Percentiles rank a stretch among this genome's conserved stretches.
Evolutionary conservation across 2,888 invertebrate species (phyloP).

Genomic region (Tetragonisca angustula): DNA sequence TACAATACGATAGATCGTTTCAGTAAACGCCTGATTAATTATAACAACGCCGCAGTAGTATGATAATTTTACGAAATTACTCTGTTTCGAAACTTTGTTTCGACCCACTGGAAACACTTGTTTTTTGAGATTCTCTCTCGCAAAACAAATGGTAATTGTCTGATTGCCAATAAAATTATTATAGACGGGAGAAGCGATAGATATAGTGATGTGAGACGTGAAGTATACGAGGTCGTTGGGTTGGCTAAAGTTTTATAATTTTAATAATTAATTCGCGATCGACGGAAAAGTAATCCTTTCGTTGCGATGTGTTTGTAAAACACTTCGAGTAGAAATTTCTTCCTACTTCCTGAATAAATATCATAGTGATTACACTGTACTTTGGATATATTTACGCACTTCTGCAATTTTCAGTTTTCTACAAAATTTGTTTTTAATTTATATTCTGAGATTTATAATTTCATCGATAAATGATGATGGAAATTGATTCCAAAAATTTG

Average conservation of each 20-base stretch:
- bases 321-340: neutral
- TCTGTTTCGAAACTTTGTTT: too few species aligned
- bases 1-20: neutral
- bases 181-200: neutral
- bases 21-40: too few species aligned
- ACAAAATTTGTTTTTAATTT: neutral
- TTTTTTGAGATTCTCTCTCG: neutral
- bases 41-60: too few species aligned
- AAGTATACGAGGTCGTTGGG: neutral
- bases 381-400: neutral
- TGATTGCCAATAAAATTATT: neutral
- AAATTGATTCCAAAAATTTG: too few species aligned
- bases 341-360: neutral
- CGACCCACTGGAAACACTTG: too few species aligned
- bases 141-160: neutral
- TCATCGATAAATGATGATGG: too few species aligned
- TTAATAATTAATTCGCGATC: neutral
- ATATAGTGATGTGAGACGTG: neutral
- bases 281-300: neutral
- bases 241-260: neutral
- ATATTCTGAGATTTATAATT: too few species aligned
- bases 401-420: neutral
- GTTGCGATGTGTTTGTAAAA: neutral
- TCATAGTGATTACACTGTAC: neutral
- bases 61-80: too few species aligned